A percentile compares a stretch with the other conserved stretches of the same genome.
These are phyloP conservation scores for Drosophila melanosoma DNA, from an alignment of 2,888 invertebrate species.

Conservation along the genomic window DNA sequence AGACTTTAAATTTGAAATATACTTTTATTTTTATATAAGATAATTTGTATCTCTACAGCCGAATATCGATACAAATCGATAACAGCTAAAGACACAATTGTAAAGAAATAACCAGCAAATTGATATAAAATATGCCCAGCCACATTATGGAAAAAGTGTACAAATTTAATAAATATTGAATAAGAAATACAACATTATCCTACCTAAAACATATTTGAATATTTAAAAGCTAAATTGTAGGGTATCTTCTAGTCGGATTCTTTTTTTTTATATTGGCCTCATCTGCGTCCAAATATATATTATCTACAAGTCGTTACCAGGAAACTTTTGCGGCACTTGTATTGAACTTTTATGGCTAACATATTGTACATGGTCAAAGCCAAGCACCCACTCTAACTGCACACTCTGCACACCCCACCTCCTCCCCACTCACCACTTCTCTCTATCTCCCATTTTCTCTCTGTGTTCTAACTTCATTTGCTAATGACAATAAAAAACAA, in stretches of 20 bases:
- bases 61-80: background rate
- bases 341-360: conserved; percentile 70
- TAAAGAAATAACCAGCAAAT: background rate
- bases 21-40: no score
- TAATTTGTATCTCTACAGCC: background rate
- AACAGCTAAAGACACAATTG: background rate
- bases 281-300: background rate
- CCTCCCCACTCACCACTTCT: background rate
- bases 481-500: conserved; percentile 76
- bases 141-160: background rate
- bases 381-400: background rate
- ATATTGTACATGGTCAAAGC: conserved; percentile 41
- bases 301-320: conserved; percentile 42
- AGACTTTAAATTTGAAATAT: no score
- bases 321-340: conserved; percentile 47
- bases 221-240: background rate
- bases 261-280: background rate
- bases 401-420: background rate
- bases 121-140: background rate
- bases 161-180: no score
- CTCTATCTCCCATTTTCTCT: background rate
- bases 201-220: background rate
- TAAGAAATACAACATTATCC: background rate
- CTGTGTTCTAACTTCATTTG: conserved; percentile 68
- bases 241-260: background rate